Evolutionary conservation across 2,888 invertebrate genomes (phyloP), one percentile per base, ranked within the genome.

Genomic region (Scotopteryx bipunctaria): DNA sequence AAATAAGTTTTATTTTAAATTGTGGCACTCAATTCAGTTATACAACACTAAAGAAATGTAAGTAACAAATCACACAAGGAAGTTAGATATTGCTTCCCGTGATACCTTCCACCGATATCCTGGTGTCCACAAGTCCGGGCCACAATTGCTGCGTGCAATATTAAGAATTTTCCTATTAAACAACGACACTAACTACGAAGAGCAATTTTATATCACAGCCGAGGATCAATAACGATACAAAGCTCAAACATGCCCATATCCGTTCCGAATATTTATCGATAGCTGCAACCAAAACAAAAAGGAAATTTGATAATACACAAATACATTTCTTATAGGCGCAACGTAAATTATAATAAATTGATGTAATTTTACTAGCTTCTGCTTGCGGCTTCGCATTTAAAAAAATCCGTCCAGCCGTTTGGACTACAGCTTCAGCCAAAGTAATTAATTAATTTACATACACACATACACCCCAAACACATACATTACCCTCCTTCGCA

Each of bases 81-180:
- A 63, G 61, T 75, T 82, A 92, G 64, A 92, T 92, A 77, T 92
- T 91, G 85, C 92, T 92, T 63, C 92, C 92, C 62, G 92, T 91
- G 78, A 92, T 91, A 84, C 92, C 92, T 85, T 92, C 92, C 71
- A 92, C 92, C 68, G 91, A 91, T 85, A 92, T 92, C 78, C 92
- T 84, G 66, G 92, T 92, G 80, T 91, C 92, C 81, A 92, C 92
- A 73, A 91, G 84, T 86, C 92, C 91, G 66, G 89, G 87, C 92
- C 91, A 90, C 67, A 89, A 66, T 85, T 86, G 90, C 90, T 89
- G 90, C 90, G 82, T 90, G 90, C 81, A 89, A 88, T 86, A 74
- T 81, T 68, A 78, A 80, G 79, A 75, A 71, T 73, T 67, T 67
- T 71, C 76, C 78, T 82, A 85, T 83, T 81, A 83, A 78, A 76